Percentiles rank a stretch among this genome's conserved stretches.
phyloP scores from a whole-genome alignment of 2,888 invertebrate genomes.

The Conus canariensis region DNA sequence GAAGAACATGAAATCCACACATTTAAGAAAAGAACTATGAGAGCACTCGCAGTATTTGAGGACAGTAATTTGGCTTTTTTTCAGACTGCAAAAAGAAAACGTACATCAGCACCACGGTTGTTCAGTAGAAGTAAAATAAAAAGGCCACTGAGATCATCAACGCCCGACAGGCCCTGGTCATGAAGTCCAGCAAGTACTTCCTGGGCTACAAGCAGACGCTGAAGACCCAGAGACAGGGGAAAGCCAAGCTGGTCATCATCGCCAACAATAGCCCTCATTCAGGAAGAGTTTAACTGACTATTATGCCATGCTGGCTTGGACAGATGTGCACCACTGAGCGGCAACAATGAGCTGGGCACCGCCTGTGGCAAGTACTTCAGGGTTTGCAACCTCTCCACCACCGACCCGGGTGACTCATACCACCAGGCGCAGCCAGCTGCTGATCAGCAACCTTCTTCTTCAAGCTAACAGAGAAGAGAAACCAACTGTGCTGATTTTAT shows the following conservation, averaged over 20 bases:
- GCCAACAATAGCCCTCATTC: conserved; percentile 99
- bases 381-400: conserved; percentile 82
- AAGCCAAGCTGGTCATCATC: conserved; percentile 99
- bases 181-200: conserved; percentile 99
- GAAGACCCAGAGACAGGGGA: conserved; percentile 97
- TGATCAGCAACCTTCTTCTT: no score
- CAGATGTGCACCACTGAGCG: conserved; percentile 99
- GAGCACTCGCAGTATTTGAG: no score
- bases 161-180: conserved; percentile 97
- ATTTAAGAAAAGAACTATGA: no score
- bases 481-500: no score
- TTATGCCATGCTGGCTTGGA: conserved; percentile 99
- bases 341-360: conserved; percentile 99
- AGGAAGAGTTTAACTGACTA: conserved; percentile 95
- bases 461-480: no score
- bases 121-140: conserved; percentile 83
- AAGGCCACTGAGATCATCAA: conserved; percentile 99
- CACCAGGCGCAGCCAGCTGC: no score
- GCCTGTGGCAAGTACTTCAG: conserved; percentile 99
- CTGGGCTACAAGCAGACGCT: conserved; percentile 98
- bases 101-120: no score
- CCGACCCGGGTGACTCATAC: no score
- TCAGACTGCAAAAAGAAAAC: no score
- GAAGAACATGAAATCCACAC: no score
- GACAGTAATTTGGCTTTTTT: no score